phyloP scores from a whole-genome alignment of 53 echinoderm and acorn worm genomes.

The Apostichopus leukothele region DNA sequence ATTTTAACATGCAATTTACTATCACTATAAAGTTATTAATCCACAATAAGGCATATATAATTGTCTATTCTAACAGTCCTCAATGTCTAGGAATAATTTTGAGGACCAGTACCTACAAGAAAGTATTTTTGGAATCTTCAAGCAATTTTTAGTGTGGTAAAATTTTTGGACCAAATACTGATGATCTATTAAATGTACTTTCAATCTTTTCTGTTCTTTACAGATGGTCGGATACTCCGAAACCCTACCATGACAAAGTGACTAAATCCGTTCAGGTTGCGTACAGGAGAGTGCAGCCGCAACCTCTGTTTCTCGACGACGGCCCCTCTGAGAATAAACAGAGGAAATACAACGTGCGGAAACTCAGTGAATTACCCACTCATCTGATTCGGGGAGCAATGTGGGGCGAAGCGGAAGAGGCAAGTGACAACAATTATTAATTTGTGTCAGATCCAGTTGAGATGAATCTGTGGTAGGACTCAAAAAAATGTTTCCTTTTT shows the following conservation, averaged over 20 bases:
- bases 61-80: too few relatives aligned
- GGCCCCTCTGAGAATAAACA: not conserved
- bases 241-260: slow-evolving; percentile 80
- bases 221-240: slow-evolving; percentile 84
- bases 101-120: too few relatives aligned
- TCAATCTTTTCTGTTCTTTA: not conserved
- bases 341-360: slow-evolving; percentile 72
- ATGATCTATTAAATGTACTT: not conserved
- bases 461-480: not conserved
- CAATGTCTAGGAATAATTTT: too few relatives aligned
- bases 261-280: slow-evolving; percentile 71
- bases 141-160: too few relatives aligned
- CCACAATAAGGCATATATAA: too few relatives aligned
- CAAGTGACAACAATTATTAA: not conserved
- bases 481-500: too few relatives aligned
- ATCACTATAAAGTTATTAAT: too few relatives aligned
- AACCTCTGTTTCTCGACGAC: slow-evolving; percentile 69
- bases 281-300: slow-evolving; percentile 73
- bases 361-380: slow-evolving; percentile 75
- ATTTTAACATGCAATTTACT: too few relatives aligned
- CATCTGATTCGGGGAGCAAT: slow-evolving; percentile 76
- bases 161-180: not conserved
- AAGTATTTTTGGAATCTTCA: too few relatives aligned
- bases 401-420: slow-evolving; percentile 75
- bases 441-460: not conserved